phyloP scores from a whole-genome alignment of 2,797 vertebrate genomes.

The Sphaeramia orbicularis region DNA sequence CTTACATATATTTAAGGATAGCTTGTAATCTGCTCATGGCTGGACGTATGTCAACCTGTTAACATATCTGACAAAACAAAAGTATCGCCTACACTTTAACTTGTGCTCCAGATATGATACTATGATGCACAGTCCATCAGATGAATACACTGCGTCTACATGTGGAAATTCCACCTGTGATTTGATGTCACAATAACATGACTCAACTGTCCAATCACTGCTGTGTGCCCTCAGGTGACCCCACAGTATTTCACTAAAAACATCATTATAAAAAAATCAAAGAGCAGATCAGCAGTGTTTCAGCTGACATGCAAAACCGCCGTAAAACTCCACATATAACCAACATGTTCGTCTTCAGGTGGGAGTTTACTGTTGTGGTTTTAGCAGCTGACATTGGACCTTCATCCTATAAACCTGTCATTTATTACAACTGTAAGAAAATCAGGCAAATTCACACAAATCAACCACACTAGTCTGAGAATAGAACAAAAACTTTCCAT shows the following conservation, averaged over 20 bases:
- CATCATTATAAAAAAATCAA: background rate
- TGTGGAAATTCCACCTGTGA: too few species aligned
- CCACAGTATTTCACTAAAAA: background rate
- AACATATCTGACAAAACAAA: conserved; percentile 23
- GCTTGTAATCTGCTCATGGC: conserved; percentile 22
- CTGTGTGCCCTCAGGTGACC: conserved; percentile 1
- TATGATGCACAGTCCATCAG: too few species aligned
- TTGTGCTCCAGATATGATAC: too few species aligned
- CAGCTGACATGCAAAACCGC: background rate
- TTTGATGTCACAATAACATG: too few species aligned
- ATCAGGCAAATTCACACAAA: background rate
- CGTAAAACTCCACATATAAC: background rate
- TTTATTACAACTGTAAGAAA: background rate
- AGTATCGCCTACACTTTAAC: too few species aligned
- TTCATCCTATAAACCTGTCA: conserved; percentile 59
- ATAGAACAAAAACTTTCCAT: too few species aligned
- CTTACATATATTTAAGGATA: conserved; percentile 62
- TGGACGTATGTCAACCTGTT: conserved; percentile 2
- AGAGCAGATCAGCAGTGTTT: background rate
- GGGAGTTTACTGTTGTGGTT: background rate
- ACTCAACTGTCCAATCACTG: background rate
- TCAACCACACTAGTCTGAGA: background rate
- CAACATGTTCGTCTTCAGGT: conserved; percentile 8
- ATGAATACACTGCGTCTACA: too few species aligned
- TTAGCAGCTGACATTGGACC: conserved; percentile 34